Percentiles rank a stretch among this genome's conserved stretches.
phyloP scores from a whole-genome alignment of 2,113 vertebrate genomes.

The Monarcha castaneiventris region DNA sequence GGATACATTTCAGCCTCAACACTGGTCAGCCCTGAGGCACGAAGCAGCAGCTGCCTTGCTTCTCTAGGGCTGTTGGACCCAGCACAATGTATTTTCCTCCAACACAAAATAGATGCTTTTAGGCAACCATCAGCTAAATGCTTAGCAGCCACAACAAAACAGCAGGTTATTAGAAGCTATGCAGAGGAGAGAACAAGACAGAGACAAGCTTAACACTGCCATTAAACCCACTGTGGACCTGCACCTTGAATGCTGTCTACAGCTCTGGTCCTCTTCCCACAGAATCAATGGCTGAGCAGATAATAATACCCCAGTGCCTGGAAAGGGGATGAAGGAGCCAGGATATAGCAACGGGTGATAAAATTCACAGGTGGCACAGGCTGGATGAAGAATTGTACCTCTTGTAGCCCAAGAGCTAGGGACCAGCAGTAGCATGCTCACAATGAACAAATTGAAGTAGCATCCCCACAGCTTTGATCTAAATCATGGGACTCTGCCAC shows the following conservation, averaged over 20 bases:
- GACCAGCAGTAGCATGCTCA: neutral
- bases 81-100: rapidly evolving
- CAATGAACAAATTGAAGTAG: neutral
- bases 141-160: neutral
- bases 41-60: neutral
- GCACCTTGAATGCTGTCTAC: neutral
- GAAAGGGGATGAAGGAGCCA: neutral
- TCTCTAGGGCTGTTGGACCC: neutral
- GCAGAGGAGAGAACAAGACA: neutral
- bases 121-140: neutral
- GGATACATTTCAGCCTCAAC: neutral
- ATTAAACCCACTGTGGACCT: neutral
- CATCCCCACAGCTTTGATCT: neutral
- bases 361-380: neutral
- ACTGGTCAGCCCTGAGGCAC: rapidly evolving
- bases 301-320: neutral
- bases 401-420: neutral
- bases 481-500: neutral
- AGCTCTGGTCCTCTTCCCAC: neutral
- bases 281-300: rapidly evolving
- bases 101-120: neutral
- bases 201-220: neutral
- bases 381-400: neutral
- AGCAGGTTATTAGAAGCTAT: neutral
- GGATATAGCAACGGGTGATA: rapidly evolving